Evolutionary conservation across 2,113 vertebrate genomes (phyloP).

Genomic region (Aptenodytes forsteri): DNA sequence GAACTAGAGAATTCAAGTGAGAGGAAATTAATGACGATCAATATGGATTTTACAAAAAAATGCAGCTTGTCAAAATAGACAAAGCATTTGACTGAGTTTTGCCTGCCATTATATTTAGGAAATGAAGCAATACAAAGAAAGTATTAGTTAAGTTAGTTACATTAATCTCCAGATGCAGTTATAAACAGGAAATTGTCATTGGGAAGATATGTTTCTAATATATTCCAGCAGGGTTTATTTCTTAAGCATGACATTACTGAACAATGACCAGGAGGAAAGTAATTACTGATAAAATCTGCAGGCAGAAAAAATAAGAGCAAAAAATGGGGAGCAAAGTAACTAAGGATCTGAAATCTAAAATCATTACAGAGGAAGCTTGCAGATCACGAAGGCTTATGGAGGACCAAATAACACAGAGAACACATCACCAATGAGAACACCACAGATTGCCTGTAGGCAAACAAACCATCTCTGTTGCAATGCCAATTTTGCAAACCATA

Average conservation of each 20-base stretch:
- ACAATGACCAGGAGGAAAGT: constrained; percentile 24
- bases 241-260: constrained; percentile 32
- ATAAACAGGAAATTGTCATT: constrained; percentile 65
- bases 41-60: background rate
- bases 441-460: background rate
- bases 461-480: background rate
- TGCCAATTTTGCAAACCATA: background rate
- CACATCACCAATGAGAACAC: background rate
- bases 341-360: background rate
- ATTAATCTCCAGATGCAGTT: constrained; percentile 47
- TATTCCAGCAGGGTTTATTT: constrained; percentile 54
- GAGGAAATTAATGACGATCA: background rate
- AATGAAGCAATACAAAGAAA: constrained; percentile 15
- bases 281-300: constrained; percentile 7
- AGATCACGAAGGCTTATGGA: background rate
- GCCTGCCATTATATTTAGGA: background rate
- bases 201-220: constrained; percentile 61
- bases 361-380: background rate
- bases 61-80: background rate
- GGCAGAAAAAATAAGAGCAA: background rate
- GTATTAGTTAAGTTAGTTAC: background rate
- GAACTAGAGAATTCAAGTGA: background rate
- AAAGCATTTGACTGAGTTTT: background rate
- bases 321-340: background rate
- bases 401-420: background rate